Conservation (phyloP, 2,888 invertebrate species). For the Eupithecia vulgata region DNA sequence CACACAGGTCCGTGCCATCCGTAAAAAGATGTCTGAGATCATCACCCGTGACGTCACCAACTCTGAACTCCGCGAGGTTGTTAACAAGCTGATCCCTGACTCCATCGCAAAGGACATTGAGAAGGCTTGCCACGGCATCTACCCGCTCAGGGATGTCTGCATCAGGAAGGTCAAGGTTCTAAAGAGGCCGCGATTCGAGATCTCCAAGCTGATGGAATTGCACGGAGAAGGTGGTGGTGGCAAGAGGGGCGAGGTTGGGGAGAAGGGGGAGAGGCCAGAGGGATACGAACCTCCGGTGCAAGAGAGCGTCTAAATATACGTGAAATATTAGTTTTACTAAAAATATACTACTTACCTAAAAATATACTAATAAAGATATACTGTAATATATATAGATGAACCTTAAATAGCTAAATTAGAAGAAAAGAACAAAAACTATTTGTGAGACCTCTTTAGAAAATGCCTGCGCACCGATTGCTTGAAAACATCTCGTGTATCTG, state of each 20-base stretch:
- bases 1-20: slow-evolving; percentile 95
- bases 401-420: no score
- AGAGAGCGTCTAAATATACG: slow-evolving; percentile 91
- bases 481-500: no score
- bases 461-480: no score
- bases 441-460: no score
- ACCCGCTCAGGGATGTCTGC: slow-evolving; percentile 98
- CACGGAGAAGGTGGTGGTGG: slow-evolving; percentile 95
- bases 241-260: slow-evolving; percentile 89
- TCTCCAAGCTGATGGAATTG: slow-evolving; percentile 96
- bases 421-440: no score
- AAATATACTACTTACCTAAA: no score
- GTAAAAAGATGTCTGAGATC: slow-evolving; percentile 99
- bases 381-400: no score
- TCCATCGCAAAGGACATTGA: slow-evolving; percentile 99
- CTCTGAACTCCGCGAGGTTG: slow-evolving; percentile 97
- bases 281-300: slow-evolving; percentile 99
- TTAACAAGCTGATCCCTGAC: slow-evolving; percentile 98
- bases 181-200: slow-evolving; percentile 99
- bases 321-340: no score
- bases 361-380: no score
- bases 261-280: slow-evolving; percentile 95
- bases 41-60: slow-evolving; percentile 95
- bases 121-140: slow-evolving; percentile 98
- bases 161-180: slow-evolving; percentile 99